These are phyloP conservation scores for Tetragnatha versicolor DNA, from an alignment of 1,140 invertebrate genomes.

Conservation along the genomic window DNA sequence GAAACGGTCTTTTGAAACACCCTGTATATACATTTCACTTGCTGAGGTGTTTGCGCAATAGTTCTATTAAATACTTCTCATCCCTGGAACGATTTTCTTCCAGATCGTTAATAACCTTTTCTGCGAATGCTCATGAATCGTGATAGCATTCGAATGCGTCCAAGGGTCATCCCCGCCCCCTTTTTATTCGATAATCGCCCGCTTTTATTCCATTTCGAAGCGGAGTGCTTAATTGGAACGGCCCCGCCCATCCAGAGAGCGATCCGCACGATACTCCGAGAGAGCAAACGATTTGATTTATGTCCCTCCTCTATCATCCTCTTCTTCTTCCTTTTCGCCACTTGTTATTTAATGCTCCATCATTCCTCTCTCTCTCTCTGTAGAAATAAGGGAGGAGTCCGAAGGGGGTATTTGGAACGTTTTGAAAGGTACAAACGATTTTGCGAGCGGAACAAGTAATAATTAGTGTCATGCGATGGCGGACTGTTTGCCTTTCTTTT, in stretches of 20 bases:
- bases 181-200: conserved; percentile 21
- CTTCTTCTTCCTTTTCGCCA: neutral
- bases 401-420: neutral
- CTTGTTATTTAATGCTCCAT: conserved; percentile 8
- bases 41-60: no score
- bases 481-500: no score
- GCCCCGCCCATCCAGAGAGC: neutral
- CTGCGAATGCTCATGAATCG: no score
- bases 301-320: neutral
- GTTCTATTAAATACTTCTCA: no score
- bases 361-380: no score
- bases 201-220: conserved; percentile 8
- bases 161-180: conserved; percentile 3
- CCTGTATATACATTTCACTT: no score
- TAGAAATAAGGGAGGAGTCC: neutral
- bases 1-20: no score
- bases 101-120: no score
- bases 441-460: conserved; percentile 1
- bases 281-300: conserved; percentile 19
- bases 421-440: conserved; percentile 26
- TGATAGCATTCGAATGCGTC: no score
- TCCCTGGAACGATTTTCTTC: no score
- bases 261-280: neutral
- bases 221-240: conserved; percentile 3
- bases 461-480: conserved; percentile 16